Evolutionary conservation across 2,888 invertebrate species (phyloP).

Genomic region (Leucoma salicis): DNA sequence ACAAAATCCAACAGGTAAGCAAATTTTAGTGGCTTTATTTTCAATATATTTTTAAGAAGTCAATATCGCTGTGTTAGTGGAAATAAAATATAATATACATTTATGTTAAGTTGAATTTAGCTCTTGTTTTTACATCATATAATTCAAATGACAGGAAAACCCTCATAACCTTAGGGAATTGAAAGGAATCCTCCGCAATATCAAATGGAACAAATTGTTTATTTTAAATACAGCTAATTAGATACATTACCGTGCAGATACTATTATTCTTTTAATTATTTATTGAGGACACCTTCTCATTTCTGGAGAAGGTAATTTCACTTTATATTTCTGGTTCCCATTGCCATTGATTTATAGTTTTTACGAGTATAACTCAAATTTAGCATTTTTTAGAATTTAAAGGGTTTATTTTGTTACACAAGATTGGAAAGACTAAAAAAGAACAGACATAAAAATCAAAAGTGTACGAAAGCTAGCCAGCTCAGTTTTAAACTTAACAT

Average conservation of each 20-base stretch:
- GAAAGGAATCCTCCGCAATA: slow-evolving; percentile 61
- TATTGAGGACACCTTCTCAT: too few relatives aligned
- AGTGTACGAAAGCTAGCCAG: too few relatives aligned
- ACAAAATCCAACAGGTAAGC: too few relatives aligned
- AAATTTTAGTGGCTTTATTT: too few relatives aligned
- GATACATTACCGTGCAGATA: slow-evolving; percentile 56
- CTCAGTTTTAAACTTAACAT: too few relatives aligned
- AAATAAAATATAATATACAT: too few relatives aligned
- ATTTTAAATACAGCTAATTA: slow-evolving; percentile 64
- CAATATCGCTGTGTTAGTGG: too few relatives aligned
- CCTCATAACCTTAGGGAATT: slow-evolving; percentile 68
- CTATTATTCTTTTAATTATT: slow-evolving; percentile 67
- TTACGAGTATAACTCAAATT: slow-evolving; percentile 11
- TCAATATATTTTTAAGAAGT: too few relatives aligned
- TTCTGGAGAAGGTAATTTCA: slow-evolving; percentile 52
- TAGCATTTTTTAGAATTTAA: too few relatives aligned
- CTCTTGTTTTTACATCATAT: slow-evolving; percentile 49
- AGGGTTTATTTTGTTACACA: too few relatives aligned
- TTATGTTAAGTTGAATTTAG: slow-evolving; percentile 27
- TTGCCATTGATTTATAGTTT: slow-evolving; percentile 12
- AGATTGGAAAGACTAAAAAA: too few relatives aligned
- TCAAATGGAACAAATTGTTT: slow-evolving; percentile 71
- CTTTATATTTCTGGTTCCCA: slow-evolving; percentile 57
- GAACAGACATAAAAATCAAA: too few relatives aligned
- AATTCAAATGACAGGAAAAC: slow-evolving; percentile 64